Evolutionary conservation across 2,888 invertebrate species (phyloP).

Genomic region (Eudemis profundana): DNA sequence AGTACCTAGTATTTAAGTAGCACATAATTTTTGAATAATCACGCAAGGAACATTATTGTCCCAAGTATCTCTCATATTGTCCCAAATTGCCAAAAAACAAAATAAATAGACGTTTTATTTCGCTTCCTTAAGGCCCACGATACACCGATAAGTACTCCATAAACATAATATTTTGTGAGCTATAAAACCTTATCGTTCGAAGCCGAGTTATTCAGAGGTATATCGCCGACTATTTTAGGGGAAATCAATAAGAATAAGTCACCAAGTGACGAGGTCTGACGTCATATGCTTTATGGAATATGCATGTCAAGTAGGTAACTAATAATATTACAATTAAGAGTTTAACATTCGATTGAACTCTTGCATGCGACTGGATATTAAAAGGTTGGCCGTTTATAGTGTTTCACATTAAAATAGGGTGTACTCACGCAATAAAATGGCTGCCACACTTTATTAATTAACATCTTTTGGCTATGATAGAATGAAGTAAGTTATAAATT

Average conservation of each 20-base stretch:
- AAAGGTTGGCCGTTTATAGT: neutral
- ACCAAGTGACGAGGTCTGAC: slow-evolving; percentile 20
- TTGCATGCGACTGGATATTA: neutral
- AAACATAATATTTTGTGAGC: slow-evolving; percentile 24
- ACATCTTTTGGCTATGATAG: neutral
- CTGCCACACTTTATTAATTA: no score
- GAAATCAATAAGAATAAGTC: slow-evolving; percentile 34
- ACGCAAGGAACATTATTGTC: no score
- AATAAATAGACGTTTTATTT: slow-evolving; percentile 16
- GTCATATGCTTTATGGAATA: slow-evolving; percentile 12
- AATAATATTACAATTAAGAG: no score
- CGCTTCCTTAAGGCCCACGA: slow-evolving; percentile 5
- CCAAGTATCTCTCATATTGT: neutral
- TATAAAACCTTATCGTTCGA: slow-evolving; percentile 8
- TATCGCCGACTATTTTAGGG: slow-evolving; percentile 27
- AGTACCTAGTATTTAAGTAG: no score
- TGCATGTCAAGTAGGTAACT: neutral
- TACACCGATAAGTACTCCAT: slow-evolving; percentile 19
- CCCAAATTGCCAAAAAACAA: slow-evolving; percentile 6
- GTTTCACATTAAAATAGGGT: neutral
- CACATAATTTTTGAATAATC: no score
- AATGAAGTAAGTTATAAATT: no score
- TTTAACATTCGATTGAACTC: slow-evolving; percentile 13
- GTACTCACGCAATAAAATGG: neutral
- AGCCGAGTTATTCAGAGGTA: neutral